Evolutionary conservation across 2,113 vertebrate species (phyloP).

Genomic region (Malurus melanocephalus): DNA sequence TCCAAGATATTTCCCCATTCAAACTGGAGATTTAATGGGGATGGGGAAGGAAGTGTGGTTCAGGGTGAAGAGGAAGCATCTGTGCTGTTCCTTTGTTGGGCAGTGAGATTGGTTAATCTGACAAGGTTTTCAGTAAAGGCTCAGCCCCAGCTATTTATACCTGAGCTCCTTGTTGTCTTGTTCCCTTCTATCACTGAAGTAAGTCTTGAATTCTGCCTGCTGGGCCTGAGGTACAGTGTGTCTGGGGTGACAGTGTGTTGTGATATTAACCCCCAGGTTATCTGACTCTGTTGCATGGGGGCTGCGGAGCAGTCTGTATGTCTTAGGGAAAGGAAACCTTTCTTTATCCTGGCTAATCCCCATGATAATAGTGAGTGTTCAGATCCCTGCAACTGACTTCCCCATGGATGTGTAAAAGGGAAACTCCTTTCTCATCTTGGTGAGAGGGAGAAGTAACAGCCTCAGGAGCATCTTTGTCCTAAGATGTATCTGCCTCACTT

Average conservation of each 20-base stretch:
- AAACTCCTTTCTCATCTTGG: background rate
- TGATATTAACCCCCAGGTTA: background rate
- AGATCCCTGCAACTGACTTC: background rate
- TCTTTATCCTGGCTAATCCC: background rate
- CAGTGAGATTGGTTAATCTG: background rate
- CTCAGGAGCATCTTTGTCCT: background rate
- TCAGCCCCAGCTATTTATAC: rapidly evolving
- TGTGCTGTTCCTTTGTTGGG: background rate
- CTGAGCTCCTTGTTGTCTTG: background rate
- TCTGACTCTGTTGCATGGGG: background rate
- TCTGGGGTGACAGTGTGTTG: background rate
- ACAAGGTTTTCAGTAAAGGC: background rate
- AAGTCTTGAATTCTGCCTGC: background rate
- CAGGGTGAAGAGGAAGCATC: background rate
- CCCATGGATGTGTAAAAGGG: rapidly evolving
- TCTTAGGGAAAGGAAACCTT: background rate
- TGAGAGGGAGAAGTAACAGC: background rate
- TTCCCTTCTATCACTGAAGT: background rate
- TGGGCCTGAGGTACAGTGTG: background rate
- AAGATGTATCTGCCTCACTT: background rate
- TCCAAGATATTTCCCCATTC: background rate
- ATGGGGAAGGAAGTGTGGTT: background rate
- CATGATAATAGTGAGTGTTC: background rate
- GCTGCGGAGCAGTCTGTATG: rapidly evolving
- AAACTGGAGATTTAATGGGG: background rate